Percentiles rank a stretch among this genome's conserved stretches.
These are phyloP conservation scores for Rhabdomys dilectus DNA, from an alignment of 2,113 vertebrate genomes.

Conservation along the genomic window DNA sequence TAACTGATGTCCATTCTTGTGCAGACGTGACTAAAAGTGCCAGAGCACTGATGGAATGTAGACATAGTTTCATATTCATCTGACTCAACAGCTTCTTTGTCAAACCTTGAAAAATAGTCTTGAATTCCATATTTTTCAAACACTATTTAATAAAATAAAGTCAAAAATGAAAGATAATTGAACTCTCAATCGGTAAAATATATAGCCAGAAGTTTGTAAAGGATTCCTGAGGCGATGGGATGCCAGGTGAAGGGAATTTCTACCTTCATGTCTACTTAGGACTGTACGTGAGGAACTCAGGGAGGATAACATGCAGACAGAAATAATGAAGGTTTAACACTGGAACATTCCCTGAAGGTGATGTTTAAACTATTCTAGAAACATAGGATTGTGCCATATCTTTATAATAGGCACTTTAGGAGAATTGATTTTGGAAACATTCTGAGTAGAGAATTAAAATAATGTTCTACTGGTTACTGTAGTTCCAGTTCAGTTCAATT, in stretches of 20 bases:
- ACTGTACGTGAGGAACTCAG: neutral
- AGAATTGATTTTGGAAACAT: slow-evolving; percentile 22
- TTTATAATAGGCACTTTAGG: slow-evolving; percentile 38
- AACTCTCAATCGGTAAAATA: slow-evolving; percentile 15
- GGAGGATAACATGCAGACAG: neutral
- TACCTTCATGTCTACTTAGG: slow-evolving; percentile 2
- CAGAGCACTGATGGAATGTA: neutral
- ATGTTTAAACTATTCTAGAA: slow-evolving; percentile 11
- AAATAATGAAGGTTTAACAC: slow-evolving; percentile 7
- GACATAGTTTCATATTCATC: neutral
- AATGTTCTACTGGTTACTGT: neutral
- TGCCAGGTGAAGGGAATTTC: neutral
- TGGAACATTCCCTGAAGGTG: neutral
- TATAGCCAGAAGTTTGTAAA: neutral
- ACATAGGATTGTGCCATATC: neutral
- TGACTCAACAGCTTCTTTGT: neutral
- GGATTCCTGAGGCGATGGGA: neutral
- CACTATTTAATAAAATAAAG: neutral
- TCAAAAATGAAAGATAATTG: slow-evolving; percentile 27
- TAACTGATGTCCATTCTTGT: neutral
- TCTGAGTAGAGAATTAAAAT: slow-evolving; percentile 5
- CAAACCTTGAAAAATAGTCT: slow-evolving; percentile 42
- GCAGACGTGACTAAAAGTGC: neutral
- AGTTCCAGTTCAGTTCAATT: slow-evolving; percentile 32
- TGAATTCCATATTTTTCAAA: neutral